Conservation (phyloP, 2,888 invertebrate species). For the Sphecodes monilicornis region DNA sequence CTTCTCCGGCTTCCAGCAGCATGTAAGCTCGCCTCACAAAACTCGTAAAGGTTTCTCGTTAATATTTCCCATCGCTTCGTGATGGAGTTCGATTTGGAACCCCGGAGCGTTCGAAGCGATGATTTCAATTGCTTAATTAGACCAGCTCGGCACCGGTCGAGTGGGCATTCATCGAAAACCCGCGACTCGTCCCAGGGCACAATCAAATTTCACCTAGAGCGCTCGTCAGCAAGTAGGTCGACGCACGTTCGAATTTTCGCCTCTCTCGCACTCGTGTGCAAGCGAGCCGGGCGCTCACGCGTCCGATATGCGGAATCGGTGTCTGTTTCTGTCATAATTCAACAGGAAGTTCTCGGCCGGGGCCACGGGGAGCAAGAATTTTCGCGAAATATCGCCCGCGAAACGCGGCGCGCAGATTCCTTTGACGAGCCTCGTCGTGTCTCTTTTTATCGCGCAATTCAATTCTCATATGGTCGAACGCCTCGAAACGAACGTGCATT, state of each 20-base stretch:
- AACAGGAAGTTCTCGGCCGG: slow-evolving; percentile 15
- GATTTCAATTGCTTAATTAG: slow-evolving; percentile 57
- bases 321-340: slow-evolving; percentile 24
- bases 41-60: neutral
- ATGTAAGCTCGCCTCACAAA: neutral
- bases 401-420: neutral
- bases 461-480: no score
- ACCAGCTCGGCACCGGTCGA: slow-evolving; percentile 31
- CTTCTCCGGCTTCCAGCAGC: neutral
- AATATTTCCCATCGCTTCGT: slow-evolving; percentile 10
- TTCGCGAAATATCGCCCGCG: slow-evolving; percentile 5
- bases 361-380: neutral
- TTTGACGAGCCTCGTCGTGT: neutral
- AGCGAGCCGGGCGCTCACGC: neutral
- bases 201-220: slow-evolving; percentile 65
- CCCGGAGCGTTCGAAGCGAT: neutral
- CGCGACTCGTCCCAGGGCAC: slow-evolving; percentile 40
- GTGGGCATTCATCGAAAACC: slow-evolving; percentile 49
- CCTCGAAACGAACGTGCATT: no score
- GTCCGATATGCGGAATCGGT: slow-evolving; percentile 22
- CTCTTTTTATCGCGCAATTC: neutral
- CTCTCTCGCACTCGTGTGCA: neutral
- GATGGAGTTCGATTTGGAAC: neutral
- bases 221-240: slow-evolving; percentile 63
- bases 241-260: slow-evolving; percentile 45